Evolutionary conservation across 2,113 vertebrate genomes (phyloP), one percentile per base, ranked within the genome.

Genomic region (Proteles cristata): DNA sequence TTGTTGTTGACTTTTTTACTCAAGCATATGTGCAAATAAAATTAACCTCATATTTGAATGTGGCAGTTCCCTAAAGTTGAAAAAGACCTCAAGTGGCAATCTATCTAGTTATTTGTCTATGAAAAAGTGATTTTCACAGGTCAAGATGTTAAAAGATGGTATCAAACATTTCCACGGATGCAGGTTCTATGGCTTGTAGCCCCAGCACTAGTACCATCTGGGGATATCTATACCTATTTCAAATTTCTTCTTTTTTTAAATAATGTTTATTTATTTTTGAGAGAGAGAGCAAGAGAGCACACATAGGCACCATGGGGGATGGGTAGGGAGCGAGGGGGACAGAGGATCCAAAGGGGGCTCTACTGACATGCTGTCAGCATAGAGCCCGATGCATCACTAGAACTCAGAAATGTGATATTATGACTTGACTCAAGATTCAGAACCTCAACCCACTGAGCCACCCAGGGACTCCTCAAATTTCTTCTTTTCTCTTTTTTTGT

Each of bases 21-120:
- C 96, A 48, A 31, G 82, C 55, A 80, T 58, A 21, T 33, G 43
- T 53, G 23, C 45, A 90, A 90, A 85, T 73, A 93, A 85, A 96
- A 95, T 94, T 96, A 96, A 81, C 39, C 77, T 82, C 80, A 94
- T 85, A 90, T 92, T 97, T 97, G 83, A 83, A 93, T 93, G 53
- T 74, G 45, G 79, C 91, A 88, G 88, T 81, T 96, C 85, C 39
- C 35, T 14, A 95, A 88, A 76, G 71, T 85, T 97, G 76, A 82
- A 81, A 81, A 94, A 85, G 58, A 55, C 45, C 58, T 92, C 31
- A 76, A 74, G 43, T 12, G 77, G 79, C 86, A 93, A 28, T n/a
- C 25, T 12, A 35, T 87, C 48, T 19, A 86, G 81, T n/a, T 68
- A 91, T 15, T 45, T 80, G 39, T 74, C 79, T 45, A 66, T 23